phyloP scores from a whole-genome alignment of 2,888 invertebrate species.

The Petrophora chlorosata region DNA sequence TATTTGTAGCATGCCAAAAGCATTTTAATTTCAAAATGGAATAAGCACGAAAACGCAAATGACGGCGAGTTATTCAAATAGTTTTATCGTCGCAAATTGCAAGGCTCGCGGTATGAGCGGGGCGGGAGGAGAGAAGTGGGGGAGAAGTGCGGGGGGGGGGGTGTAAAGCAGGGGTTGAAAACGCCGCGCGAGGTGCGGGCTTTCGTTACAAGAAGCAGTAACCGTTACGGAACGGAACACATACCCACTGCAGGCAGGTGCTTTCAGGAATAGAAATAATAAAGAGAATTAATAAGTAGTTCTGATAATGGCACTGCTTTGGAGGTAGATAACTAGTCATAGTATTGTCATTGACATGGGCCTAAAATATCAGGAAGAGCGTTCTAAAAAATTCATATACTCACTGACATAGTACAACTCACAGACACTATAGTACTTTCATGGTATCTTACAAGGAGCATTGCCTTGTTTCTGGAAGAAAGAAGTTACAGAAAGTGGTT shows the following conservation, averaged over 20 bases:
- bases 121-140: background rate
- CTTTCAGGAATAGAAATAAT: conserved; percentile 6
- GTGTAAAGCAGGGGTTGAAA: background rate
- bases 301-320: background rate
- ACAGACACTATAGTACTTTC: no score
- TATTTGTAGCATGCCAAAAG: conserved; percentile 27
- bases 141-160: background rate
- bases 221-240: conserved; percentile 10
- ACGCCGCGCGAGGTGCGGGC: background rate
- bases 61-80: conserved; percentile 23
- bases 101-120: background rate
- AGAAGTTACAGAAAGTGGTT: no score
- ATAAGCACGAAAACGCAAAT: conserved; percentile 23
- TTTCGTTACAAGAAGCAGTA: conserved; percentile 17
- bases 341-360: no score
- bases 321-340: no score
- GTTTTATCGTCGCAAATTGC: conserved; percentile 23
- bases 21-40: conserved; percentile 33
- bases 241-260: conserved; percentile 3
- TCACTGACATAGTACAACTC: no score
- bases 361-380: no score
- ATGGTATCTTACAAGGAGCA: no score
- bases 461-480: no score
- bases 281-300: conserved; percentile 9
- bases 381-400: no score